These are phyloP conservation scores for Drosophila longiperda DNA, from an alignment of 2,888 invertebrate genomes.

Conservation along the genomic window DNA sequence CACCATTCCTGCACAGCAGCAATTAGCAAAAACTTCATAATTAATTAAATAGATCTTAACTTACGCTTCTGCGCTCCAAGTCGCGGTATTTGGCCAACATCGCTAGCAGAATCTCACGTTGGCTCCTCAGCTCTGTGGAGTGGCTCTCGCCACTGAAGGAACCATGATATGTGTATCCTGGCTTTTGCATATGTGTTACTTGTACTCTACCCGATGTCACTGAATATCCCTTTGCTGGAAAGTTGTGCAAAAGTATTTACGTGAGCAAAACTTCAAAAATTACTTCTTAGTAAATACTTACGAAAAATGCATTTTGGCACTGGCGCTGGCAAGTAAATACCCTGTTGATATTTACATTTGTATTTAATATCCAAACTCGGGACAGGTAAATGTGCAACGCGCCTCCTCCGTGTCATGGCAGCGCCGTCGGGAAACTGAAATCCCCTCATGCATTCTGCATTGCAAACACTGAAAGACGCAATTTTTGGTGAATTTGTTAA, in stretches of 20 bases:
- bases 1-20: constrained; percentile 76
- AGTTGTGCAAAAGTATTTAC: background rate
- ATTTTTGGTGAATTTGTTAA: background rate
- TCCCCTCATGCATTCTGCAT: constrained; percentile 88
- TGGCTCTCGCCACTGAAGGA: constrained; percentile 51
- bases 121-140: constrained; percentile 60
- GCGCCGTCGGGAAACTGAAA: constrained; percentile 91
- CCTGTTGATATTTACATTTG: constrained; percentile 88
- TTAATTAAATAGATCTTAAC: constrained; percentile 18
- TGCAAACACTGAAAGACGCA: constrained; percentile 87
- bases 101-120: constrained; percentile 69
- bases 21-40: background rate
- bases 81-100: constrained; percentile 76
- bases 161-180: constrained; percentile 43
- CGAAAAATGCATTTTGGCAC: constrained; percentile 90
- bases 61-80: constrained; percentile 69
- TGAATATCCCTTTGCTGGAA: constrained; percentile 66
- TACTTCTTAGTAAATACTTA: constrained; percentile 80
- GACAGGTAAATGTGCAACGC: constrained; percentile 89
- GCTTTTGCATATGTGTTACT: constrained; percentile 26
- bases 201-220: constrained; percentile 48
- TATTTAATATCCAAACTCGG: constrained; percentile 87
- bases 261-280: background rate
- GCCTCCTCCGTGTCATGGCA: constrained; percentile 86
- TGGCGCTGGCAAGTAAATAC: constrained; percentile 88